Evolutionary conservation across 2,113 vertebrate species (phyloP).

Genomic region (Eurypyga helias): DNA sequence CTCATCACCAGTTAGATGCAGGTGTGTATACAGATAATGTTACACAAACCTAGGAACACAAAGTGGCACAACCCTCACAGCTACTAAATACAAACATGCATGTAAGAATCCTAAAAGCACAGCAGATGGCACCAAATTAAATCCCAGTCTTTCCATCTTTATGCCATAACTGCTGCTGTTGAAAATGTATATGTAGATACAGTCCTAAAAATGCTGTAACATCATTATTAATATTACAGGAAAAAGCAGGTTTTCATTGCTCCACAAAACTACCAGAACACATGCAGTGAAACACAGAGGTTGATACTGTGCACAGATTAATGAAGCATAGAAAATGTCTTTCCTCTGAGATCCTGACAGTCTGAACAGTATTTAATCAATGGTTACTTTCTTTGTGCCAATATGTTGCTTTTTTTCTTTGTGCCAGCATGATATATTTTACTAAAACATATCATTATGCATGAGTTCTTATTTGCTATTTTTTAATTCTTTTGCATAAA

Average conservation of each 20-base stretch:
- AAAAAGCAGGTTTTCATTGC: background rate
- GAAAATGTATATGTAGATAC: background rate
- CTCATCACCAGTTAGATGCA: background rate
- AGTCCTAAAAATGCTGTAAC: background rate
- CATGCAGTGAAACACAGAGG: background rate
- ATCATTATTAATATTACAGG: background rate
- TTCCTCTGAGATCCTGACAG: background rate
- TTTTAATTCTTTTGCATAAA: background rate
- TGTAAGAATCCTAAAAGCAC: background rate
- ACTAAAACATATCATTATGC: background rate
- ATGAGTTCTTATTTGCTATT: background rate
- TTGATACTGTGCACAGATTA: background rate
- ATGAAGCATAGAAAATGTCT: background rate
- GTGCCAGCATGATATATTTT: background rate
- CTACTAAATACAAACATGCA: background rate
- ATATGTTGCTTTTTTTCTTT: background rate
- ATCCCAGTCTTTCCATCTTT: background rate
- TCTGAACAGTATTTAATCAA: background rate
- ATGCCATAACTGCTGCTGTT: background rate
- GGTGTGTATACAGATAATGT: accelerated
- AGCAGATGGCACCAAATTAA: background rate
- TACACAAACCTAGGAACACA: background rate
- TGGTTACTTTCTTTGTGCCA: background rate
- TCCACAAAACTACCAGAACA: background rate
- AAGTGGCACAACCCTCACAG: background rate